phyloP scores from a whole-genome alignment of 1,140 invertebrate genomes.

The Drosophila trapezifrons region DNA sequence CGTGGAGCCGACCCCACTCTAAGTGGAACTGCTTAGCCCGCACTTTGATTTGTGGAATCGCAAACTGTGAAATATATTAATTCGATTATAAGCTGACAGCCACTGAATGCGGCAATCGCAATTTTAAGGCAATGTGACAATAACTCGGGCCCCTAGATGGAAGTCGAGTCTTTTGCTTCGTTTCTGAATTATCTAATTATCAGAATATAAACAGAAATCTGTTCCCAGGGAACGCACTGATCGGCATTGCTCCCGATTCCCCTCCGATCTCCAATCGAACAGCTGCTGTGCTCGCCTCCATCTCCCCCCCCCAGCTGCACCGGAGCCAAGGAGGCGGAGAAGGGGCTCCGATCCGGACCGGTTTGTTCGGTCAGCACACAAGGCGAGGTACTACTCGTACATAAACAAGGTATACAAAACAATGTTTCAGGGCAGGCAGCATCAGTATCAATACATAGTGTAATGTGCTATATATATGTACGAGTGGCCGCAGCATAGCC shows the following conservation, averaged over 20 bases:
- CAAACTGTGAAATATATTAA: conserved; percentile 4
- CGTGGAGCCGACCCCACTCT: conserved; percentile 2
- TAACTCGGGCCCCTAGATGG: conserved; percentile 8
- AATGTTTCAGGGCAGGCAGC: conserved; percentile 40
- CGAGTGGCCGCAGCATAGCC: conserved; percentile 4
- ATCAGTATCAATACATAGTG: conserved; percentile 22
- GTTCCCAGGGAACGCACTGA: conserved; percentile 27
- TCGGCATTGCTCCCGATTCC: conserved; percentile 22
- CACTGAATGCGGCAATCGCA: conserved; percentile 12
- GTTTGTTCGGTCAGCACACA: conserved; percentile 50
- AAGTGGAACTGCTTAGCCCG: conserved; percentile 14
- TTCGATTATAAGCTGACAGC: conserved; percentile 25
- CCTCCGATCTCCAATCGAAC: conserved; percentile 22
- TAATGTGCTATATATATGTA: conserved; percentile 7
- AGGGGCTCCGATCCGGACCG: conserved; percentile 48
- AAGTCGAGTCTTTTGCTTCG: not conserved
- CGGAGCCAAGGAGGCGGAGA: not conserved
- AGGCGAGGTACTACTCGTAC: conserved; percentile 5
- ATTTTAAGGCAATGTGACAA: conserved; percentile 21
- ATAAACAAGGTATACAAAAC: conserved; percentile 41
- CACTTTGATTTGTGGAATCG: conserved; percentile 12
- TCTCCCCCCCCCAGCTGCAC: conserved; percentile 32
- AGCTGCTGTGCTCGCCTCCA: too few relatives aligned
- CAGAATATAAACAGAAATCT: conserved; percentile 33
- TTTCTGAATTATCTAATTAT: conserved; percentile 32